These are phyloP conservation scores for Amphilophus citrinellus DNA, from an alignment of 2,113 vertebrate species.

Conservation along the genomic window DNA sequence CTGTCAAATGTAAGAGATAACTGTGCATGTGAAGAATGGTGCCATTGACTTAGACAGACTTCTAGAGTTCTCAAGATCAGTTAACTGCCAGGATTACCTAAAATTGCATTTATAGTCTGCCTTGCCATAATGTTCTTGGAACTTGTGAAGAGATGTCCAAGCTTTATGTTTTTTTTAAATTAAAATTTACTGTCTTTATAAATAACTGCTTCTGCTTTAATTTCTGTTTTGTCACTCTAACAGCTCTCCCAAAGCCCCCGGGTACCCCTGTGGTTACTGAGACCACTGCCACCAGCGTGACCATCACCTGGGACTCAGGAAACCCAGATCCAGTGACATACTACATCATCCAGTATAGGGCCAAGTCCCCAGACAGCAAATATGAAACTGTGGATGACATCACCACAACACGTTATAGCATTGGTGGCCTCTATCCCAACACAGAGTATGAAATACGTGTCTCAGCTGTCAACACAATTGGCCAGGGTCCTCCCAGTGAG, in stretches of 20 bases:
- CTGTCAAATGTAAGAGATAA: conserved; percentile 84
- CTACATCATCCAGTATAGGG: conserved; percentile 96
- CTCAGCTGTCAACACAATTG: conserved; percentile 95
- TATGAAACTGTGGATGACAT: conserved; percentile 96
- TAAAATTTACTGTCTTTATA: not conserved
- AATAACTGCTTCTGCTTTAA: not conserved
- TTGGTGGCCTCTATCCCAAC: conserved; percentile 97
- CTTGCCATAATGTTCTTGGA: not conserved
- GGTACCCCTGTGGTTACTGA: conserved; percentile 95
- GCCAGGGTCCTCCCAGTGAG: conserved; percentile 96
- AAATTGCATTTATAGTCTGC: not conserved
- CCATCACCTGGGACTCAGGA: conserved; percentile 98
- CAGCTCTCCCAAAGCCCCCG: conserved; percentile 97
- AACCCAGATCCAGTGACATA: conserved; percentile 96
- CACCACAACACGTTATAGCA: conserved; percentile 98
- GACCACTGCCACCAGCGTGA: conserved; percentile 98
- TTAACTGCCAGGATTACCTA: not conserved
- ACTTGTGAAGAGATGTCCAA: not conserved
- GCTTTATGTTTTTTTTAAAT: not conserved
- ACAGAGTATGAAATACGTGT: conserved; percentile 98
- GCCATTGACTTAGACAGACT: not conserved
- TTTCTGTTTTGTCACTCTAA: conserved; percentile 23
- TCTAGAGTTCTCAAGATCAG: not conserved
- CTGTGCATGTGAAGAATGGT: not conserved
- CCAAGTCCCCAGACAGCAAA: conserved; percentile 93